These are phyloP conservation scores for Microchirus variegatus DNA, from an alignment of 2,797 vertebrate genomes.

Conservation along the genomic window DNA sequence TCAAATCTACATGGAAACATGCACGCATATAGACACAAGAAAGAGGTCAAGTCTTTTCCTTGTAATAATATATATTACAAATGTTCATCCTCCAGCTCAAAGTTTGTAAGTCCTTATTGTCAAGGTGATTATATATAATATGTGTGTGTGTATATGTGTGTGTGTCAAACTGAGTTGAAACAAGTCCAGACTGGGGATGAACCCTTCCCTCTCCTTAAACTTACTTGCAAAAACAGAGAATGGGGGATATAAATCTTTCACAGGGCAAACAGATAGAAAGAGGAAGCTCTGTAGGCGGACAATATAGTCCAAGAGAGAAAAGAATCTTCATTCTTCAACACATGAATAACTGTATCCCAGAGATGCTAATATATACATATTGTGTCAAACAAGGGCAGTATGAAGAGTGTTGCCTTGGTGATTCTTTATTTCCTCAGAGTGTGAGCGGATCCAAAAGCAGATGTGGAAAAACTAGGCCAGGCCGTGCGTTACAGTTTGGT, in stretches of 20 bases:
- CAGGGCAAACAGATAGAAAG: constrained; percentile 12
- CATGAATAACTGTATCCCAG: no score
- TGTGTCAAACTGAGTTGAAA: constrained; percentile 47
- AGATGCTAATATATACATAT: neutral
- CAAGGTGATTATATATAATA: constrained; percentile 12
- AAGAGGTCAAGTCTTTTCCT: constrained; percentile 10
- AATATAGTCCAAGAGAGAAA: neutral
- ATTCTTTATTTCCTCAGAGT: constrained; percentile 12
- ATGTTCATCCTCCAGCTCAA: constrained; percentile 8
- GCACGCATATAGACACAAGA: constrained; percentile 5
- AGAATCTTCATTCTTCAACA: neutral
- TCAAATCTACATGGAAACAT: constrained; percentile 6
- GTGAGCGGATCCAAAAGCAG: constrained; percentile 39
- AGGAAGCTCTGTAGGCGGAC: constrained; percentile 3
- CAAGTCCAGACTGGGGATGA: constrained; percentile 53
- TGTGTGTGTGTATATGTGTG: constrained; percentile 17
- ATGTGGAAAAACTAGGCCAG: constrained; percentile 54
- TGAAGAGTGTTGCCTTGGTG: constrained; percentile 2
- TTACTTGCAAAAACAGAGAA: constrained; percentile 25
- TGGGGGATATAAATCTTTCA: constrained; percentile 12
- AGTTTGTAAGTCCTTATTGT: constrained; percentile 30
- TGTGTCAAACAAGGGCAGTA: constrained; percentile 5
- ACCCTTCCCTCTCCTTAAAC: constrained; percentile 25
- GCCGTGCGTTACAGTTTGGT: constrained; percentile 33
- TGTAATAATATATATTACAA: constrained; percentile 15